phyloP scores from a whole-genome alignment of 2,888 invertebrate species.

The Lysandra coridon region DNA sequence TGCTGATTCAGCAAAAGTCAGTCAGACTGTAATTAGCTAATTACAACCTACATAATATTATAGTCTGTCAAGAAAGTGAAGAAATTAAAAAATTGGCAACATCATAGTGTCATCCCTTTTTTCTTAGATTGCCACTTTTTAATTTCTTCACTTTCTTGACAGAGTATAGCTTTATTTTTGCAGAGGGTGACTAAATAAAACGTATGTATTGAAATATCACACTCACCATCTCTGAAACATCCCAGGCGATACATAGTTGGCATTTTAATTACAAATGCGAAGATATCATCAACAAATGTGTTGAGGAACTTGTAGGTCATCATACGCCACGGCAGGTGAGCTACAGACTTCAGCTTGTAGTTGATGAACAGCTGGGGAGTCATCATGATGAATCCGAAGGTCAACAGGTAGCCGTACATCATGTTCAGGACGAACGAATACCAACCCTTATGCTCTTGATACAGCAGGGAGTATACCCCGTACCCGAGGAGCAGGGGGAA shows the following conservation, averaged over 20 bases:
- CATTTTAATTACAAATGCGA: slow-evolving; percentile 99
- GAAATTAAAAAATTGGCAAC: too few relatives aligned
- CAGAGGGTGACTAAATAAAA: not conserved
- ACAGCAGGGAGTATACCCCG: slow-evolving; percentile 95
- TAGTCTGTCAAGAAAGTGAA: too few relatives aligned
- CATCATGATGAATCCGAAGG: slow-evolving; percentile 99
- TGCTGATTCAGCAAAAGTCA: too few relatives aligned
- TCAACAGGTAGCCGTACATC: slow-evolving; percentile 98
- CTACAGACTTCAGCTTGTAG: slow-evolving; percentile 99
- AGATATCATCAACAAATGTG: slow-evolving; percentile 99
- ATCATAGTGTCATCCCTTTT: too few relatives aligned
- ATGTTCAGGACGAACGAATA: slow-evolving; percentile 98
- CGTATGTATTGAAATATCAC: slow-evolving; percentile 17
- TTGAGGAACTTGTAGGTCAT: slow-evolving; percentile 99
- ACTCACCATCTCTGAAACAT: slow-evolving; percentile 95
- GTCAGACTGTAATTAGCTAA: too few relatives aligned
- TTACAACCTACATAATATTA: not conserved
- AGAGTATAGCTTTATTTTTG: not conserved
- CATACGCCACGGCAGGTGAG: slow-evolving; percentile 99
- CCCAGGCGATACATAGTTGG: slow-evolving; percentile 99
- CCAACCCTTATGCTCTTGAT: slow-evolving; percentile 99
- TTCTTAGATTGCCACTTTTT: too few relatives aligned
- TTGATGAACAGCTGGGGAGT: slow-evolving; percentile 99
- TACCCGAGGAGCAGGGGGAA: slow-evolving; percentile 97
- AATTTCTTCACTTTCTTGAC: too few relatives aligned